These are phyloP conservation scores for Urocolius indicus DNA, from an alignment of 2,113 vertebrate genomes.

Conservation along the genomic window DNA sequence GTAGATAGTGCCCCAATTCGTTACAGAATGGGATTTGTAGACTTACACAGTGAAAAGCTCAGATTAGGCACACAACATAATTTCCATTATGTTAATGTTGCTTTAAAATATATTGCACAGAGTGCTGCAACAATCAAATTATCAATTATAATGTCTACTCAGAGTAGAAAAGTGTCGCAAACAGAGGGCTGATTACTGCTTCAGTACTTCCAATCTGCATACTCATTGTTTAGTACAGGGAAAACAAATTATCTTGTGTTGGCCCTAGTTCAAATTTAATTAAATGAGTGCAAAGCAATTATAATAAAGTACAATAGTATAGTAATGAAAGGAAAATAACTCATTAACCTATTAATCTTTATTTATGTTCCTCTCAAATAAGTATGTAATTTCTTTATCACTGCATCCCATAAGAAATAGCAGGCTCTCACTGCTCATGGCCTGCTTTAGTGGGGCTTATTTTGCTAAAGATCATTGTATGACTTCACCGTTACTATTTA, in stretches of 20 bases:
- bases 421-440: slow-evolving; percentile 66
- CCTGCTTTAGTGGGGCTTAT: slow-evolving; percentile 70
- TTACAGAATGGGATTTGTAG: slow-evolving; percentile 60
- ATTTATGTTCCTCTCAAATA: slow-evolving; percentile 90
- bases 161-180: slow-evolving; percentile 86
- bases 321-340: slow-evolving; percentile 99
- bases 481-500: slow-evolving; percentile 58
- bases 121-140: slow-evolving; percentile 88
- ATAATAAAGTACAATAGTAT: slow-evolving; percentile 92
- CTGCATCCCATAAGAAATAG: slow-evolving; percentile 79
- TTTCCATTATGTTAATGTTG: slow-evolving; percentile 89
- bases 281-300: slow-evolving; percentile 94
- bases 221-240: slow-evolving; percentile 94
- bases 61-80: slow-evolving; percentile 86
- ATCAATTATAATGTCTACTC: slow-evolving; percentile 90
- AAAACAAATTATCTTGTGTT: slow-evolving; percentile 98
- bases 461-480: slow-evolving; percentile 63
- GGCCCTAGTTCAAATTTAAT: slow-evolving; percentile 97
- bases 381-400: slow-evolving; percentile 88
- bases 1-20: slow-evolving; percentile 27
- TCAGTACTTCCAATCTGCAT: slow-evolving; percentile 91
- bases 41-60: slow-evolving; percentile 75
- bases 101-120: slow-evolving; percentile 88
- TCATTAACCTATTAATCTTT: slow-evolving; percentile 97
- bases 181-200: slow-evolving; percentile 88